Evolutionary conservation across 1,140 invertebrate species (phyloP).

Genomic region (Ceratosolen fusciceps): DNA sequence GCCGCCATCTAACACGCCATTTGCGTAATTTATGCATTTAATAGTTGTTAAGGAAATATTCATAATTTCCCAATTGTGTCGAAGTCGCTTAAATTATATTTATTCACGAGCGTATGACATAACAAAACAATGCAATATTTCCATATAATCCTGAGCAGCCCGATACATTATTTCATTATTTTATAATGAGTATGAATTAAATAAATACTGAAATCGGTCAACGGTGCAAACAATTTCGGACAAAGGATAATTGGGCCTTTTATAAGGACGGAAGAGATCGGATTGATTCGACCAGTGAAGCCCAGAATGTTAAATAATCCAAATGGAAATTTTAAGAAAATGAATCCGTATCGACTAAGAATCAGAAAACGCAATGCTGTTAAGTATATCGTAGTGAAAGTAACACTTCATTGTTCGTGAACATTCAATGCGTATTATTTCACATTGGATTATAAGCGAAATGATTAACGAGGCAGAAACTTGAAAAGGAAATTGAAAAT

Average conservation of each 20-base stretch:
- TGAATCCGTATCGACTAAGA: conserved; percentile 30
- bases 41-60: no score
- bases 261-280: no score
- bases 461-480: neutral
- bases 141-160: neutral
- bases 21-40: neutral
- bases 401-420: neutral
- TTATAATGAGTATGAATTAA: neutral
- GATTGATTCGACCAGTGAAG: no score
- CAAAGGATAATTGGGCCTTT: no score
- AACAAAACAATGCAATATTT: neutral
- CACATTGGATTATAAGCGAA: no score
- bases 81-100: no score
- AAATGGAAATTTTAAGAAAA: no score
- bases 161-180: neutral
- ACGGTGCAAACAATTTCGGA: no score
- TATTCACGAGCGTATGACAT: conserved; percentile 19
- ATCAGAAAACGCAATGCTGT: neutral
- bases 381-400: neutral
- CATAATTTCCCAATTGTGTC: no score
- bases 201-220: no score
- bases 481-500: neutral
- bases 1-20: no score
- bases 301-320: no score
- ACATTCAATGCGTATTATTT: conserved; percentile 9